Evolutionary conservation across 2,797 vertebrate species (phyloP).

Genomic region (Chanos chanos): DNA sequence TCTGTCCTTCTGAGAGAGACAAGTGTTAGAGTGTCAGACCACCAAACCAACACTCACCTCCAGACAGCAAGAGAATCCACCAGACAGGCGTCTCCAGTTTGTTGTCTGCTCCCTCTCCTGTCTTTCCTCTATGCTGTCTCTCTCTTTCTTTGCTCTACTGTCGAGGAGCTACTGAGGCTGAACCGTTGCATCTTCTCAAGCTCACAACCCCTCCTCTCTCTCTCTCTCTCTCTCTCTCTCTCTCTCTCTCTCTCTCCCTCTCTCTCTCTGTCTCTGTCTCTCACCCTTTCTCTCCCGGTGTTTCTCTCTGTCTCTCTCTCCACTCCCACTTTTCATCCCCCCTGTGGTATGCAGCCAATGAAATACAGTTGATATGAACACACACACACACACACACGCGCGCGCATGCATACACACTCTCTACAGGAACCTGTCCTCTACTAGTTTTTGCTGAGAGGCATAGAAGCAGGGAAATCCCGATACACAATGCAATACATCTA

Average conservation of each 20-base stretch:
- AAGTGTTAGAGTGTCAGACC: constrained; percentile 50
- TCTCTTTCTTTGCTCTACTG: neutral
- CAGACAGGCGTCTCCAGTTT: constrained; percentile 19
- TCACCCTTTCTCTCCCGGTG: neutral
- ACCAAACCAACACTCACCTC: constrained; percentile 30
- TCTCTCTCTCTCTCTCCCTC: constrained; percentile 26
- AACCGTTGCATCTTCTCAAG: constrained; percentile 18
- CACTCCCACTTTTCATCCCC: constrained; percentile 49
- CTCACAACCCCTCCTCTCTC: constrained; percentile 30
- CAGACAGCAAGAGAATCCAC: constrained; percentile 56
- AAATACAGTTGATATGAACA: constrained; percentile 34
- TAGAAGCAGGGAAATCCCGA: neutral
- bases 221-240: constrained; percentile 17
- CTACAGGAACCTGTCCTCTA: too few relatives aligned
- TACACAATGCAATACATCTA: neutral
- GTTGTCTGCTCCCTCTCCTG: constrained; percentile 14
- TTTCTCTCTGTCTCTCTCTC: constrained; percentile 16
- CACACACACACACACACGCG: neutral
- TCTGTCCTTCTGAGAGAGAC: constrained; percentile 40
- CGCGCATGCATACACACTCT: neutral
- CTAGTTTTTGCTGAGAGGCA: too few relatives aligned
- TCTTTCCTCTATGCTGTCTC: neutral
- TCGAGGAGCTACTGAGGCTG: constrained; percentile 27
- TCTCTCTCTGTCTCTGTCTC: constrained; percentile 18
- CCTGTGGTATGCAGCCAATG: constrained; percentile 65